Conservation (phyloP, 2,797 vertebrate genomes). For the Etheostoma perlongum region DNA sequence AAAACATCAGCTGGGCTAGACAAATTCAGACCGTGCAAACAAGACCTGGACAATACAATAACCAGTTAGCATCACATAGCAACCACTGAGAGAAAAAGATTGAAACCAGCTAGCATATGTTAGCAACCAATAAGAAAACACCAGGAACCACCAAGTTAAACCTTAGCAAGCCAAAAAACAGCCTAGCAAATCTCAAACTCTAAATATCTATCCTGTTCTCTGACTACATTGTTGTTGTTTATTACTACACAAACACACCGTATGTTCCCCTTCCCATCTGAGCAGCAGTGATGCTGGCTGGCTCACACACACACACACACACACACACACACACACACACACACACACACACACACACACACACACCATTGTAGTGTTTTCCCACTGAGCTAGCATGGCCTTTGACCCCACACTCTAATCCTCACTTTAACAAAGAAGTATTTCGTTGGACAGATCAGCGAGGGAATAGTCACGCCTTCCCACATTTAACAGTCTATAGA, state of each 20-base stretch:
- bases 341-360: constrained; percentile 44
- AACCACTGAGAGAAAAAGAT: not conserved
- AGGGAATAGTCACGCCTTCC: too few relatives aligned
- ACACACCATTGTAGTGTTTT: constrained; percentile 54
- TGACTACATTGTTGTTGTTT: not conserved
- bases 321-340: constrained; percentile 36
- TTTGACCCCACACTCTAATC: constrained; percentile 37
- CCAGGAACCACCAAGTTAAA: too few relatives aligned
- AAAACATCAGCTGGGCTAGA: too few relatives aligned
- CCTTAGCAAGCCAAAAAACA: too few relatives aligned
- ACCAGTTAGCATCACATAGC: not conserved
- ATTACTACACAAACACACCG: not conserved
- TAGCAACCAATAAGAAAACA: too few relatives aligned
- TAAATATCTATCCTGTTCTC: not conserved
- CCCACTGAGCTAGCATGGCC: constrained; percentile 31
- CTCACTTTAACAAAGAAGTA: not conserved
- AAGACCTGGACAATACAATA: too few relatives aligned
- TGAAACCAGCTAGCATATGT: too few relatives aligned
- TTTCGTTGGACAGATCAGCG: not conserved
- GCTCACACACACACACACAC: too few relatives aligned
- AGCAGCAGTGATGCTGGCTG: constrained; percentile 38
- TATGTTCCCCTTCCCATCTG: constrained; percentile 15
- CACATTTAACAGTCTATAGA: not conserved
- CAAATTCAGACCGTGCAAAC: too few relatives aligned
- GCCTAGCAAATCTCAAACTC: not conserved